phyloP scores from a whole-genome alignment of 2,888 invertebrate genomes.

The Clunio marinus region DNA sequence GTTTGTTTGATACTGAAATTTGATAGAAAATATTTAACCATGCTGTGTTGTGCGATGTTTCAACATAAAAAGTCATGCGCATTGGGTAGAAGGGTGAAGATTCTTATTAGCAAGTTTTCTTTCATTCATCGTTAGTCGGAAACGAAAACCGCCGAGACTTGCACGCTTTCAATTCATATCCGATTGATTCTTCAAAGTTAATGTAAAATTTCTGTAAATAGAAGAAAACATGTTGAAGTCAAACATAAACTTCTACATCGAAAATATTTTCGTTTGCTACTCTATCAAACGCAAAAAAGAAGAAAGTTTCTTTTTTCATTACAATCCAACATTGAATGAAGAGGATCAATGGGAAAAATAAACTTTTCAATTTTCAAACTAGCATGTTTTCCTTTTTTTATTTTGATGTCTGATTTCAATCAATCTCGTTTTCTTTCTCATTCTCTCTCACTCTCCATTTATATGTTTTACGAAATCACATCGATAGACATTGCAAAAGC shows the following conservation, averaged over 20 bases:
- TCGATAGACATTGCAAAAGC: too few species aligned
- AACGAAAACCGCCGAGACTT: background rate
- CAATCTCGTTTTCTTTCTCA: background rate
- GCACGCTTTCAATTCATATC: background rate
- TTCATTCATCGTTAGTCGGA: background rate
- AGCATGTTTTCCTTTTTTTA: background rate
- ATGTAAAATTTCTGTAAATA: background rate
- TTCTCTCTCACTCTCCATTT: too few species aligned
- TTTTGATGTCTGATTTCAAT: slow-evolving; percentile 31
- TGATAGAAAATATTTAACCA: slow-evolving; percentile 10
- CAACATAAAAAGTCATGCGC: background rate
- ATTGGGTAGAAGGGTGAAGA: background rate
- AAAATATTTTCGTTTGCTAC: too few species aligned
- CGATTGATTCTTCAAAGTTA: background rate
- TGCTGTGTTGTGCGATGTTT: slow-evolving; percentile 3
- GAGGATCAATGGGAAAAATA: background rate
- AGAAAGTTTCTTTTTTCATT: background rate
- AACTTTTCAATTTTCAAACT: background rate
- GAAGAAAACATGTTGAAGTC: too few species aligned
- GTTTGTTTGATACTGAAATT: slow-evolving; percentile 33
- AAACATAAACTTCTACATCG: too few species aligned
- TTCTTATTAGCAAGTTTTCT: background rate
- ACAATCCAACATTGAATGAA: background rate
- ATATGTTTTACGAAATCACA: too few species aligned
- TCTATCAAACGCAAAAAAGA: too few species aligned